Evolutionary conservation across 2,797 vertebrate species (phyloP).

Genomic region (Diplodus puntazzo): DNA sequence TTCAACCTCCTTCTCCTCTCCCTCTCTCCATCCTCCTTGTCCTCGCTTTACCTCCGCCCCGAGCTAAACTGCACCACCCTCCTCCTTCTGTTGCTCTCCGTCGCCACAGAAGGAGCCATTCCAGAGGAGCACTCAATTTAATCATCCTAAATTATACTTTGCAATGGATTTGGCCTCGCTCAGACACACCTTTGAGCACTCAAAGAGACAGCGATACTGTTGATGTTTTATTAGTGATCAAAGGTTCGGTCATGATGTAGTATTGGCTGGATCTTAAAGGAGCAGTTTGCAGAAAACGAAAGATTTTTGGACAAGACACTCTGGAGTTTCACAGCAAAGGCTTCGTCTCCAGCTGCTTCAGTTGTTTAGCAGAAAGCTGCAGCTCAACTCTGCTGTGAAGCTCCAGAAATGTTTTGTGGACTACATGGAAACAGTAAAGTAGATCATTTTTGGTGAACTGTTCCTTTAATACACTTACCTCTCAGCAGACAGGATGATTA

Average conservation of each 20-base stretch:
- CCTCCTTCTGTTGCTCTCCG: conserved; percentile 42
- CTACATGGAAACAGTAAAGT: too few species aligned
- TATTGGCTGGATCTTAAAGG: neutral
- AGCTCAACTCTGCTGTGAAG: too few species aligned
- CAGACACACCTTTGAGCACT: conserved; percentile 32
- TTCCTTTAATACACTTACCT: conserved; percentile 23
- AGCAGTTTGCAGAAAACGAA: too few species aligned
- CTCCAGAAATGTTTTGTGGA: too few species aligned
- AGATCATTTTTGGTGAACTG: too few species aligned
- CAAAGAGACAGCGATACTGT: conserved; percentile 47
- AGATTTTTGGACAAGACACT: too few species aligned
- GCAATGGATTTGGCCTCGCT: conserved; percentile 52
- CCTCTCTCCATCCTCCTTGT: conserved; percentile 37
- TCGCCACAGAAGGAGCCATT: conserved; percentile 38
- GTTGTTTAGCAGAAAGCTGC: too few species aligned
- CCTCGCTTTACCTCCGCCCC: conserved; percentile 52
- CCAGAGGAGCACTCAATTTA: conserved; percentile 66
- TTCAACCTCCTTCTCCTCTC: conserved; percentile 33
- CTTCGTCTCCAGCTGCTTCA: too few species aligned
- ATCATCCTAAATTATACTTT: conserved; percentile 62
- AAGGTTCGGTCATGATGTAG: conserved; percentile 38
- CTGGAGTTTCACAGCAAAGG: too few species aligned
- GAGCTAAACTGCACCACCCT: conserved; percentile 38
- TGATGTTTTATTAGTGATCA: conserved; percentile 66
- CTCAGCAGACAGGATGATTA: conserved; percentile 22